A percentile compares a stretch with the other conserved stretches of the same genome.
Evolutionary conservation across 2,797 vertebrate genomes (phyloP).

Genomic region (Phoeniculus purpureus): DNA sequence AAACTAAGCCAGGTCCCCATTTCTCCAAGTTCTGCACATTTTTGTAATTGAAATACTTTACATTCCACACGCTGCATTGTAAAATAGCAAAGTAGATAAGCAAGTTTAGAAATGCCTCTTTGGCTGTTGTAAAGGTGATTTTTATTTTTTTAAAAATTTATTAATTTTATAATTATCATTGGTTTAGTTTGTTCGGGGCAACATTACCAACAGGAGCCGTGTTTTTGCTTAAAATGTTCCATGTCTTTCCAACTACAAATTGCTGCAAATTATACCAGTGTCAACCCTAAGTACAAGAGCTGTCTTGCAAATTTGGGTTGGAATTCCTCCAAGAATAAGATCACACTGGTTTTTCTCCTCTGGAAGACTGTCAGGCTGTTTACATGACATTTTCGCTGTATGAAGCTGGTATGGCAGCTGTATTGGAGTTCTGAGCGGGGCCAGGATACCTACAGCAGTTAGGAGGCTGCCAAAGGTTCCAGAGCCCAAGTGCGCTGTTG

Average conservation of each 20-base stretch:
- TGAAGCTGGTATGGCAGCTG: background rate
- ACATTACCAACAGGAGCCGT: background rate
- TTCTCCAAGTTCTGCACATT: background rate
- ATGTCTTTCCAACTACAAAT: slow-evolving; percentile 5
- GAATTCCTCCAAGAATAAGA: slow-evolving; percentile 15
- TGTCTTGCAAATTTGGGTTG: background rate
- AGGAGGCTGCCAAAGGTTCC: background rate
- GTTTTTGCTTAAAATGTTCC: background rate
- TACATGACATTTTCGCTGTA: background rate
- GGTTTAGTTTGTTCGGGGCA: background rate
- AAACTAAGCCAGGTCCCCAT: background rate
- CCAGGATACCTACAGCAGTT: background rate
- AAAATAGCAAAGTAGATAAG: background rate
- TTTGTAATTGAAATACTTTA: background rate
- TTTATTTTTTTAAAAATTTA: background rate
- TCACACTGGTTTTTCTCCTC: background rate
- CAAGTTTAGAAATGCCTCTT: background rate
- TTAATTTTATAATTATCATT: background rate
- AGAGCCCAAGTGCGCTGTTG: background rate
- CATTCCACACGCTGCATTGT: background rate
- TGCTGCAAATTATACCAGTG: background rate
- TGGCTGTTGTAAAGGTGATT: background rate
- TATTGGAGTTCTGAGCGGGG: background rate
- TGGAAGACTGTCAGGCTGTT: background rate
- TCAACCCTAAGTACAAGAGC: background rate